A percentile compares a stretch with the other conserved stretches of the same genome.
phyloP scores from a whole-genome alignment of 2,797 vertebrate species.

The Gambelia wislizenii region DNA sequence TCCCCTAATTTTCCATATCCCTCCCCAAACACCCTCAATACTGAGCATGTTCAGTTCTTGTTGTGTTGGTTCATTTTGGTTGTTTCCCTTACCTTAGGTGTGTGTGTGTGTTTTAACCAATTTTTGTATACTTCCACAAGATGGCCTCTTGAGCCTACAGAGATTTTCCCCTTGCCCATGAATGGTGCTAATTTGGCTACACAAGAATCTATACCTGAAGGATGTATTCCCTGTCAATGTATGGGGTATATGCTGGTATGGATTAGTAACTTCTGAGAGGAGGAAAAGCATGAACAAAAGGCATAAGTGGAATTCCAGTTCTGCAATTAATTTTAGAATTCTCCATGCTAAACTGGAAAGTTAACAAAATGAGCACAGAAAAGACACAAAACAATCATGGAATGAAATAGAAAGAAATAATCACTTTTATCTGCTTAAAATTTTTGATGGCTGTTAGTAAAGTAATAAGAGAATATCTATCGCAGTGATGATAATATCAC shows the following conservation, averaged over 20 bases:
- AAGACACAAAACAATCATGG: not conserved
- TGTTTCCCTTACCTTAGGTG: not conserved
- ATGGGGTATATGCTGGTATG: not conserved
- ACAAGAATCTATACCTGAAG: not conserved
- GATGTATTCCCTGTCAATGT: not conserved
- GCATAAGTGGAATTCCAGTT: not conserved
- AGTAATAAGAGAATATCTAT: too few relatives aligned
- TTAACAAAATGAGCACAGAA: not conserved
- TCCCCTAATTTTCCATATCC: not conserved
- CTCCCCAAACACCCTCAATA: not conserved
- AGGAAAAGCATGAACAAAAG: not conserved
- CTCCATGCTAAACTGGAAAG: not conserved
- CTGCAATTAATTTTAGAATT: not conserved
- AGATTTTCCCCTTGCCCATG: not conserved
- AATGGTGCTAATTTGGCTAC: not conserved
- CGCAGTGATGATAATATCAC: not conserved
- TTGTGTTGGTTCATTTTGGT: not conserved
- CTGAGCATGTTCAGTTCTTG: not conserved
- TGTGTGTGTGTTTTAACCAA: not conserved
- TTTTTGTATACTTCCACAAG: not conserved
- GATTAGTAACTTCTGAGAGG: not conserved
- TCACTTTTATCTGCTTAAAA: not conserved
- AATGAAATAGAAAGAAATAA: not conserved
- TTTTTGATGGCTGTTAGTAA: not conserved
- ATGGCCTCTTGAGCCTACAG: not conserved